Base-by-base conservation (phyloP, 2,113 vertebrate genomes). In the Paraplagusia blochii region DNA sequence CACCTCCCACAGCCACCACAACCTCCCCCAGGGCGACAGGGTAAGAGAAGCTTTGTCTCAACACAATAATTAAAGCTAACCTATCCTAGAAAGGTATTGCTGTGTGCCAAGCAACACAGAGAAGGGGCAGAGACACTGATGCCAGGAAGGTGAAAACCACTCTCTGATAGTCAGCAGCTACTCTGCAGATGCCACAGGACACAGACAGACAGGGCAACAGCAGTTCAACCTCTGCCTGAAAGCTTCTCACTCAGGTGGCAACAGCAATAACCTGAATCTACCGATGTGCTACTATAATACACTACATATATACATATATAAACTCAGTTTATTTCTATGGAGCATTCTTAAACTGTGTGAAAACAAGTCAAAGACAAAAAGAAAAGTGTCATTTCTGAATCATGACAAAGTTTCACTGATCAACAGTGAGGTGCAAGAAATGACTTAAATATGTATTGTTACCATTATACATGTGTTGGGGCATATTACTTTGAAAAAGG, bases 31-130 rank as follows among this genome's bases (percentile, higher is more conserved):
- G 56, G 60, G 62, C 62, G 58, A 66, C 63, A 50, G 75, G 51
- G 39, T n/a, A n/a, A n/a, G n/a, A n/a, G n/a, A 72, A 55, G 62
- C 69, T 58, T 69, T 46, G 77, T 66, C 72, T 68, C 76, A 58
- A 53, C 67, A 53, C 65, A 65, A 61, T 61, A 68, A 40, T 50
- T 77, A 76, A 66, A 82, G 56, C 72, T 77, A 79, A 77, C 66
- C 68, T 60, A 67, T 67, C 70, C 68, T 74, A 79, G 54, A 44
- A 48, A 46, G 58, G 42, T 63, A 54, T 18, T 12, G 7, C 44
- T 50, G 29, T 48, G 56, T 69, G 79, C 75, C 74, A 79, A 61
- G 48, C 53, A 50, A 59, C 62, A 66, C 39, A 49, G 53, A 39
- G 53, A 44, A 50, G 77, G 65, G 55, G 65, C 44, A 66, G 65